Conservation (phyloP, 2,113 vertebrate species). For the Tamias sibiricus region DNA sequence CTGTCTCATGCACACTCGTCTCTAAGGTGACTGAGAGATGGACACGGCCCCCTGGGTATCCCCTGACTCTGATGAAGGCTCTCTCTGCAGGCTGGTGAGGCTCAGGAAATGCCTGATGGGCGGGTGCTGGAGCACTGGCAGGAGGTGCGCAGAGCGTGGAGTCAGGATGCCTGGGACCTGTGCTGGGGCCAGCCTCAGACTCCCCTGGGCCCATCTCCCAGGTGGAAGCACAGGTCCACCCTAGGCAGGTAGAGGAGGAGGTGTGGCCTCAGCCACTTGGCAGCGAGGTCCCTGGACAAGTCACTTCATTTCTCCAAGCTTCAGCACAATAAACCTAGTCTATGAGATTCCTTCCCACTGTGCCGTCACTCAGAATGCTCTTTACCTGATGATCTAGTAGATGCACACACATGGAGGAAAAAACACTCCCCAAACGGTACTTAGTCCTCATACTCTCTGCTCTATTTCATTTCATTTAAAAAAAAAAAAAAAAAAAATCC, state of each 20-base stretch:
- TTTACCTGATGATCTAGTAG: rapidly evolving
- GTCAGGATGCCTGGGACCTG: neutral
- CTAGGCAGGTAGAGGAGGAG: neutral
- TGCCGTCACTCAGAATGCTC: neutral
- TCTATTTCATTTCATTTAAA: neutral
- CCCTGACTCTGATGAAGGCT: rapidly evolving
- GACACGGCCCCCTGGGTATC: neutral
- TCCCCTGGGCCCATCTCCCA: neutral
- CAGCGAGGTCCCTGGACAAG: neutral
- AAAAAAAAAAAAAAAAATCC: too few relatives aligned
- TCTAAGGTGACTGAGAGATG: neutral
- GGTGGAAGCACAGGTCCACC: neutral
- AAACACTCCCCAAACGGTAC: neutral
- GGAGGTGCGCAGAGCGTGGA: neutral
- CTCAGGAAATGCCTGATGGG: rapidly evolving
- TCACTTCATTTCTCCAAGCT: neutral
- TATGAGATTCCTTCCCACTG: neutral
- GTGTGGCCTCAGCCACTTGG: neutral
- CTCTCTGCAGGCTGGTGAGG: neutral
- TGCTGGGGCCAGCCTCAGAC: neutral
- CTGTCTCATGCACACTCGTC: neutral
- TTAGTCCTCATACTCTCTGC: too few relatives aligned
- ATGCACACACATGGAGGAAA: rapidly evolving
- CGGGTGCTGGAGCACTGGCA: neutral
- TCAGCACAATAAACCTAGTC: neutral